Evolutionary conservation across 2,797 vertebrate species (phyloP).

Genomic region (Sebastes baramenuke): DNA sequence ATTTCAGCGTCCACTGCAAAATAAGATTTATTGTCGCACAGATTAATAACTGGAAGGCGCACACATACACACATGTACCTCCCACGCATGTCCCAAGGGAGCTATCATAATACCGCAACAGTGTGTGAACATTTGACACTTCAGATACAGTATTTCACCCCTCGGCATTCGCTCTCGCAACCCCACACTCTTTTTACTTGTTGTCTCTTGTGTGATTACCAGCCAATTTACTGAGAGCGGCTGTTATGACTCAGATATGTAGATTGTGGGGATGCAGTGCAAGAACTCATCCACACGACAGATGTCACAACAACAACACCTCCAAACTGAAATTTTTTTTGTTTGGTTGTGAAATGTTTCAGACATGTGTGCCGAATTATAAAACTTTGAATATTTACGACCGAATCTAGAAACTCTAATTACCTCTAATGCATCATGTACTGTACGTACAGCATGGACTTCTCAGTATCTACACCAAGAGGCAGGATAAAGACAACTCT

Average conservation of each 20-base stretch:
- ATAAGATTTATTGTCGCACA: constrained; percentile 70
- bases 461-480: neutral
- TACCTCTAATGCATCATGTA: neutral
- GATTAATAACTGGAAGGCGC: constrained; percentile 66
- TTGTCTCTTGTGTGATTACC: constrained; percentile 5
- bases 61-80: neutral
- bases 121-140: constrained; percentile 46
- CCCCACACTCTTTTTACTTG: neutral
- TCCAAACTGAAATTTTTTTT: neutral
- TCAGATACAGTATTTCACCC: constrained; percentile 14
- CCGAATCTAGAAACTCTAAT: neutral
- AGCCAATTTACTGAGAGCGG: constrained; percentile 17
- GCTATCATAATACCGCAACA: constrained; percentile 5
- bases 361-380: neutral
- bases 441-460: neutral
- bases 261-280: constrained; percentile 1
- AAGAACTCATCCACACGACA: neutral
- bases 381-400: neutral
- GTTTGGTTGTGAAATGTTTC: constrained; percentile 3
- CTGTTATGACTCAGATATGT: constrained; percentile 8
- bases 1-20: constrained; percentile 66
- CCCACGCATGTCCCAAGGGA: constrained; percentile 32
- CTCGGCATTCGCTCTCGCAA: neutral
- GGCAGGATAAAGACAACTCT: neutral
- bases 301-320: neutral